phyloP scores from a whole-genome alignment of 1,140 invertebrate genomes.

The Ceratosolen solmsi region DNA sequence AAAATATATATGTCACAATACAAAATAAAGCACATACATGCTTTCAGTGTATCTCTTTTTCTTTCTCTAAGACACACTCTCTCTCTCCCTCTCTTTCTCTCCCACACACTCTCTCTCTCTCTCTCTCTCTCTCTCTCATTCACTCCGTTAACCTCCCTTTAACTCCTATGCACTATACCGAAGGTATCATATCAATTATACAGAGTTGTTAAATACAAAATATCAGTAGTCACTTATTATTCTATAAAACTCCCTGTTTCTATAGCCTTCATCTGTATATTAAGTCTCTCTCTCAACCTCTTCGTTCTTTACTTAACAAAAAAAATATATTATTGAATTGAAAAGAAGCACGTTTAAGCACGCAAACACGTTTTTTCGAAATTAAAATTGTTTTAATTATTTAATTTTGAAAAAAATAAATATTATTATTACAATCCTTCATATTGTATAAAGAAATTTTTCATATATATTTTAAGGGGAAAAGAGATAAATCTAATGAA shows the following conservation, averaged over 20 bases:
- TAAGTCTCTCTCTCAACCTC: slow-evolving; percentile 23
- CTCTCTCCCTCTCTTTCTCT: background rate
- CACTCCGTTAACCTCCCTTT: too few species aligned
- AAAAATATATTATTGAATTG: too few species aligned
- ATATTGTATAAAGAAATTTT: too few species aligned
- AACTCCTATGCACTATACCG: background rate
- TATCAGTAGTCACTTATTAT: slow-evolving; percentile 46
- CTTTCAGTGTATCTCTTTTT: too few species aligned
- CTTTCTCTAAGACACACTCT: too few species aligned
- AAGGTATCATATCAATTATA: slow-evolving; percentile 23
- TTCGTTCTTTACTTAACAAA: background rate
- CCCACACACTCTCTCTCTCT: background rate
- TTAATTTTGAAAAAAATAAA: too few species aligned
- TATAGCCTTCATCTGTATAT: slow-evolving; percentile 40
- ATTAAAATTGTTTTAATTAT: too few species aligned
- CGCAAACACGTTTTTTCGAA: too few species aligned
- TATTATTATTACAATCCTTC: too few species aligned
- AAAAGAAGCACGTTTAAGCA: too few species aligned
- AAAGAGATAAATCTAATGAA: too few species aligned
- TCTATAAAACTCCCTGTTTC: slow-evolving; percentile 17
- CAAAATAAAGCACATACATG: slow-evolving; percentile 18
- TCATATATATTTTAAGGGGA: too few species aligned
- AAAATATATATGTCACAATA: background rate
- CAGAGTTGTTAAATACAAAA: slow-evolving; percentile 40
- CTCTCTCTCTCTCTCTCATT: background rate